These are phyloP conservation scores for Hecatera dysodea DNA, from an alignment of 2,888 invertebrate species.

Conservation along the genomic window DNA sequence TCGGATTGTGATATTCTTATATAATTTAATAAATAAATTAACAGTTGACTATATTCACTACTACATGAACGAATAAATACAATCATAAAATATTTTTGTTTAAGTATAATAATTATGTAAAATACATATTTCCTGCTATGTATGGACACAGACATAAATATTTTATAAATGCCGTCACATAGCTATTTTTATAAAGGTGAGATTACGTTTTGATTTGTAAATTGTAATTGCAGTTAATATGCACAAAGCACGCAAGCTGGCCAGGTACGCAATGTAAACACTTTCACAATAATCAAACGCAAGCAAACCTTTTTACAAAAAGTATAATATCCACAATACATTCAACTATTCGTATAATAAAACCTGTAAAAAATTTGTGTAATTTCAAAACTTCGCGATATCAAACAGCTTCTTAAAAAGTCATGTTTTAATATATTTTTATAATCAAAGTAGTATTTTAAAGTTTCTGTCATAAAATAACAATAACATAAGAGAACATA, in stretches of 20 bases:
- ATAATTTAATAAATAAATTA: constrained; percentile 69
- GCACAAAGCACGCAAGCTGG: constrained; percentile 7
- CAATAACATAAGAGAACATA: constrained; percentile 18
- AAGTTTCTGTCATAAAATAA: constrained; percentile 46
- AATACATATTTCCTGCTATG: constrained; percentile 57
- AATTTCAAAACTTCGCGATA: constrained; percentile 27
- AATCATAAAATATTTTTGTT: constrained; percentile 62
- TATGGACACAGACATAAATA: constrained; percentile 52
- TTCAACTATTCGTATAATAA: constrained; percentile 46
- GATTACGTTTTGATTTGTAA: constrained; percentile 37
- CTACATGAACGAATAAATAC: constrained; percentile 64
- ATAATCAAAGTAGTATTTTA: constrained; percentile 13
- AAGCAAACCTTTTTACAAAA: constrained; percentile 27
- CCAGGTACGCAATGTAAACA: neutral
- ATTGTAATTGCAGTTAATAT: constrained; percentile 16
- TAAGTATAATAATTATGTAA: constrained; percentile 49
- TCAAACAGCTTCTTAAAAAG: constrained; percentile 32
- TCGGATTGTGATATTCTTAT: constrained; percentile 39
- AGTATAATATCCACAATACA: constrained; percentile 40
- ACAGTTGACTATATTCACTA: constrained; percentile 63
- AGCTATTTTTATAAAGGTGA: constrained; percentile 22
- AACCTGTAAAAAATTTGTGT: constrained; percentile 26
- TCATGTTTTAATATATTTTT: constrained; percentile 36
- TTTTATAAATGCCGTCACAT: constrained; percentile 35
- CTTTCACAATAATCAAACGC: constrained; percentile 29